Base-by-base conservation (phyloP, 1,140 invertebrate species). In the Battus philenor region DNA sequence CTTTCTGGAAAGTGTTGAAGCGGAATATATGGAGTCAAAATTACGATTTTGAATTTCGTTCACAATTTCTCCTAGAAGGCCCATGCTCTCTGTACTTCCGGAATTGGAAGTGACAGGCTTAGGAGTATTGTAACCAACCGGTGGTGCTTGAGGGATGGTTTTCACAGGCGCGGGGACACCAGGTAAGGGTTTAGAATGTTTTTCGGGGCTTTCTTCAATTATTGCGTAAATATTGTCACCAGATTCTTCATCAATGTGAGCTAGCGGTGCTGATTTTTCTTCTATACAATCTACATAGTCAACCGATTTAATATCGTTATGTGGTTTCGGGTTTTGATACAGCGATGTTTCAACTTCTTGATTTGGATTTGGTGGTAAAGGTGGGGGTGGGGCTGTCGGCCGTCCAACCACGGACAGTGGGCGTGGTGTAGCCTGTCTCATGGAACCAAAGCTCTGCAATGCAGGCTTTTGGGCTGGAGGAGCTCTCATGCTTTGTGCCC, bases 211-310 rank as follows among this genome's bases (percentile, higher is more conserved):
- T 68, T 96, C 94, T 66, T 95, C 93, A 31, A 96, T 96, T 0
- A 94, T 91, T 1, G 94, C 93, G 63, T 96, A 95, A 49, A 96
- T 95, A 64, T 95, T 95, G 54, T 95, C 94, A 15, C 80, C 77
- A 0, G 90, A 91, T 54, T 90, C 89, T 53, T 92, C 90, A 17
- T 88, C 87, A 16, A 92, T 91, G 47, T 91, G 89, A 0, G 88
- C 88, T 29, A 92, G 59, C 0, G 89, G 86, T 0, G 87, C 82
- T 20, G 85, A 80, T 17, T 86, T 74, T 53, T 92, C 88, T 3
- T 92, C 93, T 47, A 94, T 90, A 59, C 93, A 94, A 58, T 94
- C 93, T 36, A 94, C 93, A 61, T 94, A 95, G 26, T 91, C 90
- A 2, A 60, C 59, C 15, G 74, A 70, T 47, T 83, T 86, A 5